Evolutionary conservation across 2,888 invertebrate species (phyloP).

Genomic region (Ceramica pisi): DNA sequence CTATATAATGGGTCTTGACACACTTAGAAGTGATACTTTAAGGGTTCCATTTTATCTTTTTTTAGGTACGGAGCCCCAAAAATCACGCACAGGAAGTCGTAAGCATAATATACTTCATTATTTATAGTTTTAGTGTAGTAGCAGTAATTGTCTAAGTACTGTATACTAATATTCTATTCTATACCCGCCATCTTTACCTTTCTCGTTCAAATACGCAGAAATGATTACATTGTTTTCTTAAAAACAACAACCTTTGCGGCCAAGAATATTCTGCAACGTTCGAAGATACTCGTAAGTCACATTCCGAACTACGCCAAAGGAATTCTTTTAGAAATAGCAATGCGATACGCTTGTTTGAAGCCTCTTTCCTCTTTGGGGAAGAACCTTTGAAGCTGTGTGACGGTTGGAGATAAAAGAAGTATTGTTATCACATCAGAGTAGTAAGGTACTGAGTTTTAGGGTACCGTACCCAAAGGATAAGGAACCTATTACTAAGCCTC

Average conservation of each 20-base stretch:
- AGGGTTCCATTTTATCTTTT: too few species aligned
- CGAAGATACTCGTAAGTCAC: conserved; percentile 22
- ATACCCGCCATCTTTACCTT: too few species aligned
- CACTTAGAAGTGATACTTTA: too few species aligned
- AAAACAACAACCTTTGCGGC: conserved; percentile 13
- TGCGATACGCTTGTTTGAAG: conserved; percentile 33
- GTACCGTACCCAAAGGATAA: too few species aligned
- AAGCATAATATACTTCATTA: too few species aligned
- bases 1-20: too few species aligned
- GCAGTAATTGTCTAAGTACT: too few species aligned
- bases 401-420: conserved; percentile 18
- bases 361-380: conserved; percentile 24
- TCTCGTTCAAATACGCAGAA: background rate
- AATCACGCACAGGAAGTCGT: too few species aligned
- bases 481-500: too few species aligned
- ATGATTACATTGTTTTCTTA: background rate
- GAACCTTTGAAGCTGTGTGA: conserved; percentile 8
- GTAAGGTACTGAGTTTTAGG: background rate
- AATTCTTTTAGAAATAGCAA: conserved; percentile 50
- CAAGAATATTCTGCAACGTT: conserved; percentile 38
- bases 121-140: too few species aligned
- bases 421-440: background rate
- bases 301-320: conserved; percentile 40
- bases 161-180: too few species aligned
- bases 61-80: too few species aligned